Base-by-base conservation (phyloP, 2,113 vertebrate genomes). In the Speoplatyrhinus poulsoni region DNA sequence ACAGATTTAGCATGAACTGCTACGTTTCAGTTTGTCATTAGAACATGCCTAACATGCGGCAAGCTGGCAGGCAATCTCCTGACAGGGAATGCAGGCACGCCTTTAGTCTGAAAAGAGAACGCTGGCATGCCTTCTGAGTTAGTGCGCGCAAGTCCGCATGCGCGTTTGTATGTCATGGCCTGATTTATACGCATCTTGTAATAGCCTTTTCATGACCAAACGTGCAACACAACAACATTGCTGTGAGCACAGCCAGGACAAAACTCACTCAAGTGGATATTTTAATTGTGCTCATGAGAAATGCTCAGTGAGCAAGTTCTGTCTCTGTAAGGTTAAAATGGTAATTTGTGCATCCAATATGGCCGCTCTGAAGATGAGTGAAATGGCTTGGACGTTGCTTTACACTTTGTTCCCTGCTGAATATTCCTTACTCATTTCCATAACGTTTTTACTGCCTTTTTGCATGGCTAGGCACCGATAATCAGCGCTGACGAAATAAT, bases 21-120 rank as follows among this genome's bases (percentile, higher is more conserved):
- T 74, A 73, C 69, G 79, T 48, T 72, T 73, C 80, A 90, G 85
- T 87, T 86, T 88, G 74, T 86, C 82, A 87, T 82, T 82, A 79
- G 79, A 71, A 86, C 36, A 6, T 69, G 75, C 62, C 83, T 74
- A 82, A 79, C 78, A 75, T 77, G 60, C 74, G 55, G 73, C 10
- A 4, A 6, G 9, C 72, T 60, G 78, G 79, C 77, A 74, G 62
- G 73, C 72, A 62, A 59, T 62, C 75, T 80, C 73, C 52, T 11
- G 26, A 73, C 73, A 79, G 72, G 73, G 68, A 81, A 52, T 46
- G 3, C 70, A 65, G 33, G 46, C 72, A 11, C 56, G 36, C 76
- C 46, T 72, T 52, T 15, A 52, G 11, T 52, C 49, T 15, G 10
- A 52, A 10, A 52, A 15, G 10, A 12, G 13, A 52, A 52, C 49